These are phyloP conservation scores for Willisornis vidua DNA, from an alignment of 2,113 vertebrate species.

Conservation along the genomic window DNA sequence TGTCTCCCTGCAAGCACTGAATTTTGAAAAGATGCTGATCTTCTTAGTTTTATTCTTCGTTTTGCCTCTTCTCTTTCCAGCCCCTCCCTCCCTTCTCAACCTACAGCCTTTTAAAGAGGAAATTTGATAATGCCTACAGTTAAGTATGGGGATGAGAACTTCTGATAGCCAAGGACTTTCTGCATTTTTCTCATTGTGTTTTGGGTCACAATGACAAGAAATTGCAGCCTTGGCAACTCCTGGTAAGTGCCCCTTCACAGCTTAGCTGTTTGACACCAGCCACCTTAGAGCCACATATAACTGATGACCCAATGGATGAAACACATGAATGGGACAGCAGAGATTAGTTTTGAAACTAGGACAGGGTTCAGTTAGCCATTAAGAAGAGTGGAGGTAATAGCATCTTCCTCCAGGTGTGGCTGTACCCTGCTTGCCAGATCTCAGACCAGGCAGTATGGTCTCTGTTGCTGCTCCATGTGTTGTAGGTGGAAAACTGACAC, in stretches of 20 bases:
- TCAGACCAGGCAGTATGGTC: background rate
- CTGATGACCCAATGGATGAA: background rate
- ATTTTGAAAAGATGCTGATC: background rate
- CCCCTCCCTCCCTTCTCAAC: background rate
- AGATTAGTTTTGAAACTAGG: background rate
- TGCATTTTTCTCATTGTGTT: background rate
- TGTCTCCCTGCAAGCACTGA: background rate
- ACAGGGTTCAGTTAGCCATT: background rate
- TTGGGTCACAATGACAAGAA: background rate
- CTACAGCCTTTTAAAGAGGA: constrained; percentile 9
- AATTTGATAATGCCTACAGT: background rate
- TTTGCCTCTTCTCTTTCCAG: background rate
- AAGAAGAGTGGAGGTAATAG: background rate
- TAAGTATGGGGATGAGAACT: background rate
- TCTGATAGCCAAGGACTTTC: background rate
- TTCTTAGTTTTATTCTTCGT: background rate
- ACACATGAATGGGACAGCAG: fast-evolving
- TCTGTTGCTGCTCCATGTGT: background rate
- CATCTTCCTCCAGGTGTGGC: background rate
- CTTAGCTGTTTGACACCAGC: background rate
- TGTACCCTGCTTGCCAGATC: background rate
- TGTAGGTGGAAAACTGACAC: background rate
- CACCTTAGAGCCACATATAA: fast-evolving
- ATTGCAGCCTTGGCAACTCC: background rate
- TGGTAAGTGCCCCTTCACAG: background rate